Base-by-base conservation (phyloP, 1,140 invertebrate genomes). In the Diplogasteroides magnus region DNA sequence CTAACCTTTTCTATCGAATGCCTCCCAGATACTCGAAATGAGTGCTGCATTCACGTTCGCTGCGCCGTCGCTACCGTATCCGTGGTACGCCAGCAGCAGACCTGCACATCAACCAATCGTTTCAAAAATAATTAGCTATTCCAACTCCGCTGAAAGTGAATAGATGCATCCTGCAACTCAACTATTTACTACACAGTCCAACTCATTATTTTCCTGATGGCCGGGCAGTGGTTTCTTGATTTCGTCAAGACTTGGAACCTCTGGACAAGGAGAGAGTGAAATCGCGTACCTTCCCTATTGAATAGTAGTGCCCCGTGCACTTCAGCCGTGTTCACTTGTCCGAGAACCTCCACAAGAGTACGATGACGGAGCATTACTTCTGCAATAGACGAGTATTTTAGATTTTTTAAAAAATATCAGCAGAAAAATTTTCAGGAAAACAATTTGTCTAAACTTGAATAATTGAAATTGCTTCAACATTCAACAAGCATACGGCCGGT, bases 1-100 rank as follows among this genome's bases (percentile, higher is more conserved):
- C n/a, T n/a, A n/a, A 72, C 75, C 73, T 56, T 76, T 77, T 6
- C 62, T 74, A 14, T 75, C 74, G 67, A 76, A 76, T 13, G 75
- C 63, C 15, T 77, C 75, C 75, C 75, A 76, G 55, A 75, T 67
- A 58, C 74, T 74, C 11, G 72, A 58, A n/a, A 75, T 67, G 2
- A 75, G 55, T 1, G 72, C 71, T 19, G 64, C 75, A 23, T 71
- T 64, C 6, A 75, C 67, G 29, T 64, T 71, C 2, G 67, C 57
- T 1, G 67, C 55, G 26, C 37, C 37, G 1, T 31, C 23, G 13
- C 68, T 59, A 13, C 68, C 55, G 29, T 59, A 31, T 13, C 73
- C 64, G 25, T 23, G n/a, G 26, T 72, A 76, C 14, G 64, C 61
- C 48, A 75, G 64, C 19, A 70, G 29, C 60, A 26, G 2, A 48